Base-by-base conservation (phyloP, 2,113 vertebrate species). In the Microtus pennsylvanicus region DNA sequence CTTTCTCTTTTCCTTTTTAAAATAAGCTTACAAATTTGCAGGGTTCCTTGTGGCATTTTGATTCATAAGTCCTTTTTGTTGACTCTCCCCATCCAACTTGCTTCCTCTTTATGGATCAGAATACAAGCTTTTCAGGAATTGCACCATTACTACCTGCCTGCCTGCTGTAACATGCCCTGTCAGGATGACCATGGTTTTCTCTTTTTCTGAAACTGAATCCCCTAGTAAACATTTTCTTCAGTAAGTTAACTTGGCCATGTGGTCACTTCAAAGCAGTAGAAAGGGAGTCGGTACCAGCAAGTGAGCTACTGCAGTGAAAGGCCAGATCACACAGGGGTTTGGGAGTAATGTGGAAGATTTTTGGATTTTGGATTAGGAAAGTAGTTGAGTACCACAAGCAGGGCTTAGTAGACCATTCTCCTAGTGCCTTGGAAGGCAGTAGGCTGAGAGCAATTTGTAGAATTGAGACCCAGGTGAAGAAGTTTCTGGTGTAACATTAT, bases 281-380 rank as follows among this genome's bases (percentile, higher is more conserved):
- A 50, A 77, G 45, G 28, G 22, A 76, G 38, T 13, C 17, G 1
- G 26, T 33, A 77, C 13, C 26, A 77, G 45, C 45, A 77, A 50
- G 45, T 76, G 7, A 45, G 26, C 26, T 50, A 17, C 16, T 77
- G 42, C 3, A 47, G 45, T 77, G 26, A 30, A 14, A 3, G 24
- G 26, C 12, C 13, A 7, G 75, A 47, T 24, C 19, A 26, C 10
- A 38, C 22, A 26, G 2, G 0, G 3, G 5, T 16, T 47, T 2
- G 9, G 42, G 42, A 47, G 26, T 14, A 78, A 30, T 8, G 26
- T 17, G 24, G 12, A 77, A 47, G 13, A 78, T 28, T 33, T 77
- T 47, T 33, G 1, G 7, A 33, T 7, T 78, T 47, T 78, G 6
- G 45, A 17, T 26, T 50, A 50, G 2, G 76, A 78, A 33, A 30